Evolutionary conservation across 64 coral and sea anemone species (phyloP).

Genomic region (Montipora foliosa): DNA sequence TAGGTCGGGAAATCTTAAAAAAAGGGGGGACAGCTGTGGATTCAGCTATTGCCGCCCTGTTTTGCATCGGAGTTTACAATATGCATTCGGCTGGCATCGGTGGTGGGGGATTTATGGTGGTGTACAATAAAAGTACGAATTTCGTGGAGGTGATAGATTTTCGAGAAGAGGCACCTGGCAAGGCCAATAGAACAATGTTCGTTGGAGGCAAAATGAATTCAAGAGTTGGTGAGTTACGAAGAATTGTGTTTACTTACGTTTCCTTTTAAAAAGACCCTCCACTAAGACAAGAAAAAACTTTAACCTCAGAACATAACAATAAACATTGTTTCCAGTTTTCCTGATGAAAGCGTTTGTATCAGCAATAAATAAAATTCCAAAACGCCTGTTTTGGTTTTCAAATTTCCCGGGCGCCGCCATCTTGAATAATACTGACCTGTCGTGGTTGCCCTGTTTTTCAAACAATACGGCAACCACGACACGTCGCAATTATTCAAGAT

Average conservation of each 20-base stretch:
- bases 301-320: too few relatives aligned
- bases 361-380: too few relatives aligned
- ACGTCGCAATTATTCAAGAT: too few relatives aligned
- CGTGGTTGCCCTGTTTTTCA: too few relatives aligned
- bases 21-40: conserved; percentile 81
- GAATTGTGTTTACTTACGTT: background rate
- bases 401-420: too few relatives aligned
- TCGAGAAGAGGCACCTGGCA: conserved; percentile 87
- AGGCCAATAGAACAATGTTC: conserved; percentile 78
- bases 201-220: conserved; percentile 75
- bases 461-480: too few relatives aligned
- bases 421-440: too few relatives aligned
- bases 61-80: conserved; percentile 93
- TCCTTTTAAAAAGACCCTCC: too few relatives aligned
- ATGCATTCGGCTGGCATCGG: conserved; percentile 97
- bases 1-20: conserved; percentile 89
- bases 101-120: conserved; percentile 93
- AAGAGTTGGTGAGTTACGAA: conserved; percentile 61
- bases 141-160: conserved; percentile 89
- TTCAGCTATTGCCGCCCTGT: conserved; percentile 76
- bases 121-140: conserved; percentile 79
- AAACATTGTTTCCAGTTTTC: too few relatives aligned
- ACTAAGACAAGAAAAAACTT: too few relatives aligned
- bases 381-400: too few relatives aligned
- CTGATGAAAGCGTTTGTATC: too few relatives aligned